Evolutionary conservation across 2,113 vertebrate species (phyloP), one percentile per base, ranked within the genome.

Genomic region (Asarcornis scutulata): DNA sequence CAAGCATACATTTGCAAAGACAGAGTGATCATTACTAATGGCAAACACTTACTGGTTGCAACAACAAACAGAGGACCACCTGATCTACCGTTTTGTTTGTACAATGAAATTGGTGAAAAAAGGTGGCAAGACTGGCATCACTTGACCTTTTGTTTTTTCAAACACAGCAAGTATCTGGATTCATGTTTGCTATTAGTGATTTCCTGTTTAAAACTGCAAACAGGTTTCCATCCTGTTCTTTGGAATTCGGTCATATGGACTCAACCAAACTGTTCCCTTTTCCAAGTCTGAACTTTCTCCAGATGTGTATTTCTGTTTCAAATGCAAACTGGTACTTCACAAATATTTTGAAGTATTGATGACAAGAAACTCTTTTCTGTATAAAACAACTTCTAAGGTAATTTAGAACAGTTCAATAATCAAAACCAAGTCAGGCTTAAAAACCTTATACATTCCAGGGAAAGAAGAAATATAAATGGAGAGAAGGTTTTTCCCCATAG

Each of bases 331-430:
- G 52, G 31, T 53, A 53, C 42, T 87, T 84, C 67, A 89, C 21
- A 93, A 88, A 50, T 81, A 92, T 83, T 92, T 77, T 85, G 50
- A 76, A 86, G 31, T n/a, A 87, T 20, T 27, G 10, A 83, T 63
- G 36, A 29, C 27, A 74, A 89, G 52, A 87, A 73, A 78, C 25
- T 21, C 16, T 48, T 79, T 92, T 88, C 50, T 63, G 38, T 64
- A 79, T 50, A 81, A 67, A 94, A 22, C 5, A 74, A 34, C 1
- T 7, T 88, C 82, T 76, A 26, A 71, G 72, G 55, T 71, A 52
- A 46, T 91, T 88, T 86, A 52, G 20, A 91, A 80, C 52, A 16
- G 8, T 59, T 74, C 9, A 31, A 52, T 71, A 64, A 82, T 38
- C 44, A 53, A 42, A 62, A 67, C 40, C 53, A 22, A 73, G 15